Conservation (phyloP, 1,140 invertebrate genomes). For the Drosophila parvula region DNA sequence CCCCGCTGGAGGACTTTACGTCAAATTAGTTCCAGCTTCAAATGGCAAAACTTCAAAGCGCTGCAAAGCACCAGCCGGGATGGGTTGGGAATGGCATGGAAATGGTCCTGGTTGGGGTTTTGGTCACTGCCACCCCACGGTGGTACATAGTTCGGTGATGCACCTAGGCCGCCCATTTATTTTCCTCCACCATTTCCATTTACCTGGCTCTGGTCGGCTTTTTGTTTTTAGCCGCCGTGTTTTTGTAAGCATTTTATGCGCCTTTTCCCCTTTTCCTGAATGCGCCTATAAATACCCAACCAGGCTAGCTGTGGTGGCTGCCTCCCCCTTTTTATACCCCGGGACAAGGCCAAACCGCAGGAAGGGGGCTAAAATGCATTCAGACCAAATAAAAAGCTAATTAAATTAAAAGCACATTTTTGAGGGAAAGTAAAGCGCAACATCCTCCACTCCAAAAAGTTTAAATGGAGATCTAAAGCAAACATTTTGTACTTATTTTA, state of each 20-base stretch:
- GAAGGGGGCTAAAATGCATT: slow-evolving; percentile 34
- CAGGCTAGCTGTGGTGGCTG: slow-evolving; percentile 11
- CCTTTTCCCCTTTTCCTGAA: slow-evolving; percentile 16
- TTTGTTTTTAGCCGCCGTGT: slow-evolving; percentile 45
- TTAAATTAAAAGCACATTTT: slow-evolving; percentile 46
- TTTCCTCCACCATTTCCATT: slow-evolving; percentile 8
- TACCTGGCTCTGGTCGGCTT: slow-evolving; percentile 24
- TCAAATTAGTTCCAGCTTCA: slow-evolving; percentile 49
- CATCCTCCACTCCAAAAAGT: neutral
- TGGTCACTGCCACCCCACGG: slow-evolving; percentile 19
- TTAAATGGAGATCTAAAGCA: neutral
- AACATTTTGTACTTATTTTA: slow-evolving; percentile 19
- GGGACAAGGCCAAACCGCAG: slow-evolving; percentile 18
- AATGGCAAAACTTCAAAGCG: slow-evolving; percentile 46
- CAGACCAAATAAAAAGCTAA: slow-evolving; percentile 48
- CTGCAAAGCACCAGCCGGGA: slow-evolving; percentile 3
- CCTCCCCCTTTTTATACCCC: slow-evolving; percentile 8
- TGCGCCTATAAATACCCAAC: slow-evolving; percentile 47
- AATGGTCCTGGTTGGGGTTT: slow-evolving; percentile 10
- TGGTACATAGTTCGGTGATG: slow-evolving; percentile 11
- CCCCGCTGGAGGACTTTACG: slow-evolving; percentile 28
- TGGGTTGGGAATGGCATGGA: slow-evolving; percentile 3
- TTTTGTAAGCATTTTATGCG: slow-evolving; percentile 48
- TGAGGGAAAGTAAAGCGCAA: slow-evolving; percentile 27
- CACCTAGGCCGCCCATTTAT: slow-evolving; percentile 1